These are phyloP conservation scores for Atta texana DNA, from an alignment of 1,140 invertebrate species.

Conservation along the genomic window DNA sequence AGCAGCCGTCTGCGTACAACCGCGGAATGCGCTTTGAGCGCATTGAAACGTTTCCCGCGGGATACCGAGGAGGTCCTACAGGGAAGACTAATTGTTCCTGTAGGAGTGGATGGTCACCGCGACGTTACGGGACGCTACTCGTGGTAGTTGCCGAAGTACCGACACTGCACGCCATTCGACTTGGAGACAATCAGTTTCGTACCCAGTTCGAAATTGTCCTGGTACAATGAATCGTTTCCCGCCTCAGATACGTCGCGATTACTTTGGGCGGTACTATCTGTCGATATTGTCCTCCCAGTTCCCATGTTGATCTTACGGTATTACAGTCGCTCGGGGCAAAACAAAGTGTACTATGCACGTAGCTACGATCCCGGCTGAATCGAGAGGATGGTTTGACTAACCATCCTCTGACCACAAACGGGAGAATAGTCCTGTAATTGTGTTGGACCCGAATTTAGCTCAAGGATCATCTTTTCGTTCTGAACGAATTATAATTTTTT, in stretches of 20 bases:
- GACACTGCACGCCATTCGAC: constrained; percentile 60
- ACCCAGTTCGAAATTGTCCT: constrained; percentile 68
- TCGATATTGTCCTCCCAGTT: constrained; percentile 61
- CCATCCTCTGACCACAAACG: constrained; percentile 19
- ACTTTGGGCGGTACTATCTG: constrained; percentile 51
- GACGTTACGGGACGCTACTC: constrained; percentile 1
- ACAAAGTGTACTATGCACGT: constrained; percentile 47
- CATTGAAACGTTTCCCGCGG: constrained; percentile 22
- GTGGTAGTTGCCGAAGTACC: constrained; percentile 60
- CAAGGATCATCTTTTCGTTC: background rate
- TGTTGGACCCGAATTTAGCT: background rate
- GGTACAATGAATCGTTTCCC: constrained; percentile 66
- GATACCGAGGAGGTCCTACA: background rate
- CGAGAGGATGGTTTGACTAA: constrained; percentile 28
- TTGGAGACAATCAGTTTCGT: constrained; percentile 71
- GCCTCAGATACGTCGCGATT: constrained; percentile 57
- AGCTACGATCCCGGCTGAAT: constrained; percentile 38
- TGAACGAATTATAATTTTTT: background rate
- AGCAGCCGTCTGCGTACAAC: background rate
- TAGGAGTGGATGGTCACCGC: constrained; percentile 52
- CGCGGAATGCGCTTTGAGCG: constrained; percentile 19
- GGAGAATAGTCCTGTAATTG: background rate
- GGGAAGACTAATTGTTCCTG: constrained; percentile 76
- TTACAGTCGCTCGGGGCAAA: constrained; percentile 45
- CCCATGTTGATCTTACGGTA: constrained; percentile 53